Conservation (phyloP, 2,113 vertebrate genomes). For the Motacilla alba region DNA sequence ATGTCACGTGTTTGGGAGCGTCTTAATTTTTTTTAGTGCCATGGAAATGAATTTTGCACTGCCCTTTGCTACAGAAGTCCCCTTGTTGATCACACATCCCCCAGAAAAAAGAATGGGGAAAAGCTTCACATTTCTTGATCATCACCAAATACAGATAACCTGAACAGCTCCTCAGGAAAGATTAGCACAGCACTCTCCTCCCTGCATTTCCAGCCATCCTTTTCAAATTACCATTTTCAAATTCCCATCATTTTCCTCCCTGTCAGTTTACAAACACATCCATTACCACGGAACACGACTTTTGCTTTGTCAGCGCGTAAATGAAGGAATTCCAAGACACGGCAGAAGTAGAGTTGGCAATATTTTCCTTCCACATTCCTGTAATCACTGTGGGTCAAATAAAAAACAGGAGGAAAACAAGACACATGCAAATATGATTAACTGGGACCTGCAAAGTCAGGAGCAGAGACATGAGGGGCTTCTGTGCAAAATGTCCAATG, state of each 20-base stretch:
- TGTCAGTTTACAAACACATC: not conserved
- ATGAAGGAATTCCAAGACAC: not conserved
- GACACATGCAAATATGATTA: not conserved
- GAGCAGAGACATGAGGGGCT: accelerated
- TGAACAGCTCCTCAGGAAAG: not conserved
- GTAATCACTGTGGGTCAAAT: not conserved
- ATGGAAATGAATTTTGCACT: not conserved
- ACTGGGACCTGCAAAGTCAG: not conserved
- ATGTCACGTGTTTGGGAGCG: not conserved
- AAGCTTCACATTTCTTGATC: not conserved
- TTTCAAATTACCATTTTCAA: not conserved
- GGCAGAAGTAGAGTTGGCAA: not conserved
- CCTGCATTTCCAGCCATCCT: not conserved
- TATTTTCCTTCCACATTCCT: not conserved
- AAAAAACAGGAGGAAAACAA: not conserved
- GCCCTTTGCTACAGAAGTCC: not conserved
- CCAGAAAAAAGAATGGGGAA: not conserved
- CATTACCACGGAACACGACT: not conserved
- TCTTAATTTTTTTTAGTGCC: not conserved
- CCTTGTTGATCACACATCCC: not conserved
- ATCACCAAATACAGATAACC: not conserved
- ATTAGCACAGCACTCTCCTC: not conserved
- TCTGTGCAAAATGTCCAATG: not conserved
- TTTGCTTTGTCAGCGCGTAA: not conserved
- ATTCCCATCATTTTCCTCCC: not conserved